These are phyloP conservation scores for Meda fulgida DNA, from an alignment of 2,797 vertebrate species.

Conservation along the genomic window DNA sequence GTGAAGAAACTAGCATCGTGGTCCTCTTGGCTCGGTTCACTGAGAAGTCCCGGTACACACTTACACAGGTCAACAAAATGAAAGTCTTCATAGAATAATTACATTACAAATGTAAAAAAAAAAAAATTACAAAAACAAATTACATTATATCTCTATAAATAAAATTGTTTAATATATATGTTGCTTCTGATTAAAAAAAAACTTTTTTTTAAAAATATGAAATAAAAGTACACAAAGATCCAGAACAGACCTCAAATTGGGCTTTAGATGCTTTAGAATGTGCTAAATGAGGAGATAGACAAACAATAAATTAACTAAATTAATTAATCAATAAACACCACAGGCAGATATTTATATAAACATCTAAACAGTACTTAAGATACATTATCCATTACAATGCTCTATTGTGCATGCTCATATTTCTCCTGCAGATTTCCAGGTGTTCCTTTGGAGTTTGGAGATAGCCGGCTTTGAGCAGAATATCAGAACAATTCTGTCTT, in stretches of 20 bases:
- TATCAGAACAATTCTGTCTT: constrained; percentile 78
- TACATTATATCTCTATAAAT: background rate
- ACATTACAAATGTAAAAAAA: no score
- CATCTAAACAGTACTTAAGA: constrained; percentile 76
- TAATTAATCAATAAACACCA: constrained; percentile 72
- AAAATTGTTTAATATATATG: background rate
- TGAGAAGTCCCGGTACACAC: background rate
- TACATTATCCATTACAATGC: constrained; percentile 74
- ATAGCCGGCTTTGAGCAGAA: constrained; percentile 77
- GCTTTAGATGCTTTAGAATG: constrained; percentile 66
- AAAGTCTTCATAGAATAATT: constrained; percentile 58
- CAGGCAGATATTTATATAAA: constrained; percentile 79
- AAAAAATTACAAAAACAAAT: no score
- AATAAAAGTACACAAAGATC: background rate
- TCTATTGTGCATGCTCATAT: constrained; percentile 69
- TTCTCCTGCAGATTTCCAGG: constrained; percentile 76
- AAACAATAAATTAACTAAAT: constrained; percentile 67
- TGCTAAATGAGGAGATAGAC: constrained; percentile 59
- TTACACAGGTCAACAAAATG: constrained; percentile 54
- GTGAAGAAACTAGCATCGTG: constrained; percentile 63
- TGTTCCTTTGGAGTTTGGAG: constrained; percentile 73
- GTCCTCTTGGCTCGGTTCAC: constrained; percentile 68
- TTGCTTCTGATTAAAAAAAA: background rate
- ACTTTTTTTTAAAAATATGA: no score
- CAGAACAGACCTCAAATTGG: constrained; percentile 14